Base-by-base conservation (phyloP, 2,113 vertebrate species). In the Psittacus erithacus region DNA sequence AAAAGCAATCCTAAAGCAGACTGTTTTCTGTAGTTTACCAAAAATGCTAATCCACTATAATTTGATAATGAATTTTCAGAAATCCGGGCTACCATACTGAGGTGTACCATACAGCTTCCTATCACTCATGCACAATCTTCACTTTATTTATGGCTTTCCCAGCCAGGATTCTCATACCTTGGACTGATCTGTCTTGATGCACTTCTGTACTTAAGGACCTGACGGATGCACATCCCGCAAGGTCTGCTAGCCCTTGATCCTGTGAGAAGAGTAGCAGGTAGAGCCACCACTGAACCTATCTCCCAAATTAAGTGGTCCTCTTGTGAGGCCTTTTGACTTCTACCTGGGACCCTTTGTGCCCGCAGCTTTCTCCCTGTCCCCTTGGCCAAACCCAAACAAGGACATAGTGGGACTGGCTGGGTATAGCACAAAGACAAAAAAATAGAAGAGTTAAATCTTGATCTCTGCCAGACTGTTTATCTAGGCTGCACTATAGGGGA, bases 71-170 rank as follows among this genome's bases (percentile, higher is more conserved):
- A 57, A 38, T 82, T 41, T 59, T 82, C 24, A 59, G 39, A 3
- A 67, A 44, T 44, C 17, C 59, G 9, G 10, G 10, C 20, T 63
- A 47, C 17, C 4, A 14, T 31, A 27, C 19, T 50, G 12, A 65
- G 8, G 11, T 53, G 22, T 17, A 24, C 1, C 0, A 15, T n/a
- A 11, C 27, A 35, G 4, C 64, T 76, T 9, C 4, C 9, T 28
- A 15, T 24, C 11, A 49, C 4, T 50, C 8, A 4, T 17, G 7
- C 28, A 3, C 20, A 47, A 20, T 39, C 39, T 59, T 64, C 33
- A 46, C 10, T 50, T 10, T 11, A 15, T n/a, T 71, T 46, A 27
- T 50, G n/a, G 6, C 10, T 86, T 68, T 68, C 28, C 28, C 71
- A 93, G 28, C 0, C 44, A 57, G n/a, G 10, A 55, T 73, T 60